Evolutionary conservation across 2,113 vertebrate genomes (phyloP), one percentile per base, ranked within the genome.

Genomic region (Melanocharis versteri): DNA sequence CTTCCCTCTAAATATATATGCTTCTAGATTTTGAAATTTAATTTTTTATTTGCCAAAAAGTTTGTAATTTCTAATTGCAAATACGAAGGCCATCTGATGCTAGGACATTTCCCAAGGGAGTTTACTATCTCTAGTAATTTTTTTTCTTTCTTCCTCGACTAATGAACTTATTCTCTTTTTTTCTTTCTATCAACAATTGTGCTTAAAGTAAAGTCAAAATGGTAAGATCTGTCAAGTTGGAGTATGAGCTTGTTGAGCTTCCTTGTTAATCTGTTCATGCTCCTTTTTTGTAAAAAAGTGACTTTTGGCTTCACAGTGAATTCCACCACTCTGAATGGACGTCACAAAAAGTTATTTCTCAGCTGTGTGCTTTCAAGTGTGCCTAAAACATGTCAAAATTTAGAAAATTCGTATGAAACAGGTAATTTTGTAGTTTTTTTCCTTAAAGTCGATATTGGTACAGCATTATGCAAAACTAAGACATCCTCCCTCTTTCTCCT

Each of bases 401-500:
- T 11, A 44, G 30, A n/a, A 80, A 58, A 83, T 6, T 13, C 58
- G 2, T 21, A 24, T 35, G 50, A 64, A 82, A 53, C 8, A 12
- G 7, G 6, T 48, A n/a, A 33, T 20, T 68, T 84, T 77, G 15
- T 20, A 7, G 6, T 56, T 9, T n/a, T 37, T 66, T 71, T 51
- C 10, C 15, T 85, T 7, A 6, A 51, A 68, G 15, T 4, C 53
- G 72, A 2, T 27, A 22, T 23, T n/a, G 58, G 12, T 65, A 26
- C 13, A 45, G 35, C 9, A 6, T 40, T 0, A 1, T 66, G 23
- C 20, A 58, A 87, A 89, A 23, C 14, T 8, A 33, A 75, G 39
- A 33, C 0, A 11, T 16, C 0, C 2, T 2, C 2, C 5, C 3
- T 13, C 6, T 47, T 71, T 68, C 17, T 72, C 7, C 10, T 40